These are phyloP conservation scores for Listrodromus nycthemerus DNA, from an alignment of 2,888 invertebrate species.

Conservation along the genomic window DNA sequence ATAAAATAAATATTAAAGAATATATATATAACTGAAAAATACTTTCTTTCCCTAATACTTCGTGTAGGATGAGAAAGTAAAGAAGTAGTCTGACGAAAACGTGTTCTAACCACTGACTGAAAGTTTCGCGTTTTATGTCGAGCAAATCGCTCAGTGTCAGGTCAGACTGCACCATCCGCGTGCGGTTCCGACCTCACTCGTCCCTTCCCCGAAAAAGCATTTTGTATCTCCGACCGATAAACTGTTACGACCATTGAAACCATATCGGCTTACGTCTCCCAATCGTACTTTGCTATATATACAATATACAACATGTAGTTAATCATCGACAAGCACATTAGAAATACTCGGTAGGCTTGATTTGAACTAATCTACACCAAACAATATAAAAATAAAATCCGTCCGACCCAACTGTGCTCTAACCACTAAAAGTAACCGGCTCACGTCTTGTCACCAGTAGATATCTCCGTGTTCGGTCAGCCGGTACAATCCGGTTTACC, in stretches of 20 bases:
- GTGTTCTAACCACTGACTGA: background rate
- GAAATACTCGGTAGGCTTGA: no score
- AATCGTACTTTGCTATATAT: no score
- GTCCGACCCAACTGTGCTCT: background rate
- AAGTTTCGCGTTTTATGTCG: background rate
- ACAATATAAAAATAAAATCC: background rate
- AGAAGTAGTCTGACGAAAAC: background rate
- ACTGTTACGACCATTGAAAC: slow-evolving; percentile 20
- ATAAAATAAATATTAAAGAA: no score
- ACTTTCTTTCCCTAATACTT: no score
- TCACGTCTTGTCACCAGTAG: background rate
- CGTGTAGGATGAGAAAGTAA: no score
- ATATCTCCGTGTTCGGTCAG: background rate
- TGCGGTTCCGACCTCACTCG: background rate
- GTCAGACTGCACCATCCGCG: background rate
- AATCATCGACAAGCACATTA: no score
- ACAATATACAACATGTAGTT: no score
- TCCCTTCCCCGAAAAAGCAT: background rate
- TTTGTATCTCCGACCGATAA: slow-evolving; percentile 16
- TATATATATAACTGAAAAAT: no score
- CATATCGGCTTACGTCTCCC: no score
- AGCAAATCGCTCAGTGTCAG: background rate
- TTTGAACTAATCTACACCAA: no score
- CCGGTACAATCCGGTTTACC: background rate
- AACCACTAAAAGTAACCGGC: background rate